Evolutionary conservation across 2,797 vertebrate genomes (phyloP), one percentile per base, ranked within the genome.

Genomic region (Lutjanus argentimaculatus): DNA sequence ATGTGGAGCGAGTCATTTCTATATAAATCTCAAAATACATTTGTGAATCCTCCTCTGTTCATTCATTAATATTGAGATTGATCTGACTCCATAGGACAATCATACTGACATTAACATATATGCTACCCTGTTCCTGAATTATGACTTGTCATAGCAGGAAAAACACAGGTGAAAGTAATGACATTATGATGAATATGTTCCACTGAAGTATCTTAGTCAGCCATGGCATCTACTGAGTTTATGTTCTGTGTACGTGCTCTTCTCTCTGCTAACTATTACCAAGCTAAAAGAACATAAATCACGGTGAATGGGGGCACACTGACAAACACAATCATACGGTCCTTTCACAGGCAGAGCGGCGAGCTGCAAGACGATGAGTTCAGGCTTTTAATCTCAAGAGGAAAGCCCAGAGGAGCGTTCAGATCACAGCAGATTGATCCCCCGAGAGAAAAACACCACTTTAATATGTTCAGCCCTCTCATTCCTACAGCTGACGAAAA

Each of bases 321-420:
- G 46, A 70, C 69, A 76, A 64, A 82, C 67, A 67, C 56, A 67
- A 53, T 70, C 64, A 61, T 63, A 69, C 55, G 13, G 16, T 73
- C 61, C 9, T 19, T 65, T 51, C 40, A 63, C 71, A 69, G 77
- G 67, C 58, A 17, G 14, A 46, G 30, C 51, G 65, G 36, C 13
- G n/a, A 72, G 46, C 55, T 30, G 45, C 25, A n/a, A 17, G 43
- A 66, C 4, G 2, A 40, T 17, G 62, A 67, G 74, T 43, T 3
- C 48, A 73, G 67, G n/a, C 40, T n/a, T 72, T 72, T 51, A 45
- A 77, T 77, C 51, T 77, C 52, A 55, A 19, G 19, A 71, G 62
- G 45, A 25, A 53, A 25, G 49, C 45, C 55, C 21, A 8, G 53
- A 57, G 66, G 40, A 76, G 22, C 4, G 1, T 21, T 61, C 2